Percentiles rank a stretch among this genome's conserved stretches.
Conservation (phyloP, 2,113 vertebrate genomes). For the Parus major region DNA sequence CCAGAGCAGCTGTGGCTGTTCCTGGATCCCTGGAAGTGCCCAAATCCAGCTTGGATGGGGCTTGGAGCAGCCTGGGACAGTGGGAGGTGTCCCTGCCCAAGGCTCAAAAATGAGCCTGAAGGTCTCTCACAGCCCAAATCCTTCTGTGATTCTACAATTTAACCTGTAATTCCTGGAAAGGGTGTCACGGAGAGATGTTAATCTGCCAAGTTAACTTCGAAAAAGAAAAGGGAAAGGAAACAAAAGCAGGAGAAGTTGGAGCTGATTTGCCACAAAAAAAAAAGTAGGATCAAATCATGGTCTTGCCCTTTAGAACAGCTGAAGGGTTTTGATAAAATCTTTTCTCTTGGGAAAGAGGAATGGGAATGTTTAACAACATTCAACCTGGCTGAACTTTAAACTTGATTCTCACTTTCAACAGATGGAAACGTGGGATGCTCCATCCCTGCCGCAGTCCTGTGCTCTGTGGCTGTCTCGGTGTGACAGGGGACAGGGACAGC, state of each 20-base stretch:
- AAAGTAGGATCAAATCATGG: not conserved
- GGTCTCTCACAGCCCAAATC: not conserved
- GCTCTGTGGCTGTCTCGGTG: not conserved
- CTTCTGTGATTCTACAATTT: not conserved
- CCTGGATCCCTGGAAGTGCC: not conserved
- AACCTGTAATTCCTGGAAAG: not conserved
- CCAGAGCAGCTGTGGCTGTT: not conserved
- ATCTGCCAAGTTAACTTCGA: not conserved
- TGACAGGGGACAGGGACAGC: not conserved
- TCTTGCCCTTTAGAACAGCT: not conserved
- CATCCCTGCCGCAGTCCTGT: not conserved
- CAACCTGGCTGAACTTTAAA: not conserved
- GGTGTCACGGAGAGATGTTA: not conserved
- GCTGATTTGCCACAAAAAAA: not conserved
- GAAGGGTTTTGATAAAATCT: not conserved
- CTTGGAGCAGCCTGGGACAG: rapidly evolving
- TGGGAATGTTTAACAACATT: not conserved
- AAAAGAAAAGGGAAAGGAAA: not conserved
- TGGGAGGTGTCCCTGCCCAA: not conserved
- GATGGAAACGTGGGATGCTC: not conserved
- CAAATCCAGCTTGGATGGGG: rapidly evolving
- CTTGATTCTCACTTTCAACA: not conserved
- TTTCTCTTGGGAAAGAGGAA: not conserved
- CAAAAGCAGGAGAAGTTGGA: not conserved
- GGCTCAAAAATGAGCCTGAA: not conserved